Base-by-base conservation (phyloP, 2,113 vertebrate genomes). In the Ondatra zibethicus region DNA sequence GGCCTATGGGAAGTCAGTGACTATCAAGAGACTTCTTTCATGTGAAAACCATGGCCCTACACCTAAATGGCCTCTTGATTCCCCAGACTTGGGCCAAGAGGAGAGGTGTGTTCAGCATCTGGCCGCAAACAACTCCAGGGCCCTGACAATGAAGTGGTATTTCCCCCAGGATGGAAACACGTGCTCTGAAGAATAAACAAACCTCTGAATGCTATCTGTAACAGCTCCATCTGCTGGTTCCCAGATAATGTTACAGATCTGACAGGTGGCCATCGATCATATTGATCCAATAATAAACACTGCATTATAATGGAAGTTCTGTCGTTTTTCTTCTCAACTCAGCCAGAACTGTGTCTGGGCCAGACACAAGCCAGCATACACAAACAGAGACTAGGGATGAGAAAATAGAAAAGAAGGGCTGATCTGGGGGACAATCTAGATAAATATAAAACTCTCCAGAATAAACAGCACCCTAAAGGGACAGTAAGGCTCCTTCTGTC, bases 141-240 rank as follows among this genome's bases (percentile, higher is more conserved):
- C 78, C 47, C 47, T 45, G 82, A 97, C 96, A 97, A 96, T 96
- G 96, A 97, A 95, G 68, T 31, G 78, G 68, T 66, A 92, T 96
- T 97, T 95, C 89, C 94, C 95, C 82, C 96, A 89, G 87, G 77
- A 92, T 94, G 89, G 73, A 97, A 93, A 90, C 95, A 93, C 91
- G 42, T 92, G 96, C 94, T 91, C 23, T 8, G 92, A 70, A 97
- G 94, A 96, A 97, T 95, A 98, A 98, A 98, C 98, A 98, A 94
- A 95, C 89, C 93, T 89, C 89, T 98, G 97, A 98, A 98, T 97
- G 97, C 96, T 97, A 98, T 98, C 97, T 98, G 97, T 94, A 88
- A 98, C 95, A 98, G 98, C 98, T 98, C 98, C 98, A 98, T 98
- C 98, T 98, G 98, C 98, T 98, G 98, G 98, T 97, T 98, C 98